Evolutionary conservation across 2,888 invertebrate genomes (phyloP).

Genomic region (Mimachlamys varia): DNA sequence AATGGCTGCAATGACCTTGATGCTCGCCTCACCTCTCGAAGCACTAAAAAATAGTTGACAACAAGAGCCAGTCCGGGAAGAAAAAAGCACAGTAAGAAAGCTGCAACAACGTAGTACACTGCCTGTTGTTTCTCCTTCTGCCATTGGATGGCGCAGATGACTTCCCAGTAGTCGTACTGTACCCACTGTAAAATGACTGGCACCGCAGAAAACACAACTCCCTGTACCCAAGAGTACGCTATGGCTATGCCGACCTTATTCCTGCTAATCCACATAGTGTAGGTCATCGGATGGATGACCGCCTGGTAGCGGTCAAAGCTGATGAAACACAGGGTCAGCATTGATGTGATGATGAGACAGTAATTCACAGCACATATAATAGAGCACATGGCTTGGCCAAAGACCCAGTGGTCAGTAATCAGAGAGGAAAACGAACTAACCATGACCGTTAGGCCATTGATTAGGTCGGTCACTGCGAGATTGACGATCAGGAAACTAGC

Average conservation of each 20-base stretch:
- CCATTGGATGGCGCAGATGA: slow-evolving; percentile 79
- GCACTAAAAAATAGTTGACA: slow-evolving; percentile 70
- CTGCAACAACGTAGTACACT: slow-evolving; percentile 74
- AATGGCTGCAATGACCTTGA: slow-evolving; percentile 39
- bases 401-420: slow-evolving; percentile 64
- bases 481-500: slow-evolving; percentile 77
- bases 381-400: slow-evolving; percentile 66
- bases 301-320: slow-evolving; percentile 78
- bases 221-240: slow-evolving; percentile 76
- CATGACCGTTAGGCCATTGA: slow-evolving; percentile 73
- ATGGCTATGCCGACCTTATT: slow-evolving; percentile 60
- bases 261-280: slow-evolving; percentile 64
- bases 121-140: slow-evolving; percentile 61
- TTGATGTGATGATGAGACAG: slow-evolving; percentile 79
- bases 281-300: slow-evolving; percentile 73
- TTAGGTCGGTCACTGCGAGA: slow-evolving; percentile 73
- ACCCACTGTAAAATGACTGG: slow-evolving; percentile 74
- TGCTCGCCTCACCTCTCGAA: slow-evolving; percentile 58
- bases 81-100: slow-evolving; percentile 75
- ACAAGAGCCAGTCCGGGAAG: slow-evolving; percentile 72
- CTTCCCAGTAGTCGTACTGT: slow-evolving; percentile 80
- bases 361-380: slow-evolving; percentile 78
- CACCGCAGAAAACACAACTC: slow-evolving; percentile 70
- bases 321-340: slow-evolving; percentile 79
- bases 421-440: slow-evolving; percentile 65